phyloP scores from a whole-genome alignment of 2,797 vertebrate species.

The Sciurus vulgaris region DNA sequence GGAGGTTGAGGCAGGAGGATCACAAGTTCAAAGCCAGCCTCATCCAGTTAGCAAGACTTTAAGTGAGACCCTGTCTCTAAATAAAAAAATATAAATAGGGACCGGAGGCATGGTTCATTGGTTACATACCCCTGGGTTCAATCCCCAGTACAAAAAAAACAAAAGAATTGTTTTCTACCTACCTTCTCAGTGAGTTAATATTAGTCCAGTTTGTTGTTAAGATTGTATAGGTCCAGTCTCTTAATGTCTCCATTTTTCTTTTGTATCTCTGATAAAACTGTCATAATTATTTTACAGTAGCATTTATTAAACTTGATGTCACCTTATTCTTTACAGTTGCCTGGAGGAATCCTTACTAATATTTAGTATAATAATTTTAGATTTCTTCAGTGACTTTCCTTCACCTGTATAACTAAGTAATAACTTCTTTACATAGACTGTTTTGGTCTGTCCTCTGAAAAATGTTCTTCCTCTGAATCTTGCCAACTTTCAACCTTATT shows the following conservation, averaged over 20 bases:
- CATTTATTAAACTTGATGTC: neutral
- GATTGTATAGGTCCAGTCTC: neutral
- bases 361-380: neutral
- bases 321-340: neutral
- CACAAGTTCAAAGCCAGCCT: no score
- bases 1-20: no score
- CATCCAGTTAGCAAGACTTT: no score
- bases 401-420: constrained; percentile 35
- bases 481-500: neutral
- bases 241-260: neutral
- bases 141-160: no score
- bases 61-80: no score
- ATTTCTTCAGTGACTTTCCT: constrained; percentile 30
- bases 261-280: neutral
- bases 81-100: no score
- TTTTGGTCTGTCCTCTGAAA: neutral
- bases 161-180: neutral
- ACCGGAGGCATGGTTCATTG: no score
- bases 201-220: neutral
- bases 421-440: neutral
- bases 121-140: no score
- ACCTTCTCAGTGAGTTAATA: neutral
- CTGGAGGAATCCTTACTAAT: neutral
- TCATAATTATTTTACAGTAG: constrained; percentile 26
- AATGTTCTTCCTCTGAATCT: neutral